These are phyloP conservation scores for Vulpes ferrilata DNA, from an alignment of 2,113 vertebrate species.

Conservation along the genomic window DNA sequence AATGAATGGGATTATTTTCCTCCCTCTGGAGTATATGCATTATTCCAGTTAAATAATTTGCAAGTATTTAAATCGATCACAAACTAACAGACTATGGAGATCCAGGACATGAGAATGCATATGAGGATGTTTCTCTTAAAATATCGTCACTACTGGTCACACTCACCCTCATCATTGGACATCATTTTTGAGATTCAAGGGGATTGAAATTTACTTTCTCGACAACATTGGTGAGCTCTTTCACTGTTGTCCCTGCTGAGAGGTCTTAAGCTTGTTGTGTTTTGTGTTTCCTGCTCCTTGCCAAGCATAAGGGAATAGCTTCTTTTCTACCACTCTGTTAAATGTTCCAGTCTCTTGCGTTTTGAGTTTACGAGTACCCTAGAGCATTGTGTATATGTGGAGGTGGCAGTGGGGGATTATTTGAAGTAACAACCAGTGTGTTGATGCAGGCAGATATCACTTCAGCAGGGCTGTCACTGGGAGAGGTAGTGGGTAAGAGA, in stretches of 20 bases:
- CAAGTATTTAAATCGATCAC: slow-evolving; percentile 4
- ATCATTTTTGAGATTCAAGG: not conserved
- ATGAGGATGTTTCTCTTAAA: not conserved
- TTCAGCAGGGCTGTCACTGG: not conserved
- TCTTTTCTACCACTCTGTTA: not conserved
- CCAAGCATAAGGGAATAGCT: not conserved
- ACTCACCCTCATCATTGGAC: not conserved
- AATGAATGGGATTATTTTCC: not conserved
- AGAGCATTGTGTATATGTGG: not conserved
- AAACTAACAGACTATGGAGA: not conserved
- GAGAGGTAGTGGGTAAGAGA: not conserved
- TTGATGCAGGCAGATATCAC: not conserved
- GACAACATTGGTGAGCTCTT: not conserved
- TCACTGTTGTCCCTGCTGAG: not conserved
- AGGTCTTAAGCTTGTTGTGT: not conserved
- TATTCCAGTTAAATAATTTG: slow-evolving; percentile 27
- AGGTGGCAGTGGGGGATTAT: not conserved
- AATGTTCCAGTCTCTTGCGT: not conserved
- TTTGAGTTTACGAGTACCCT: not conserved
- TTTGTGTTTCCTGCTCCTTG: not conserved
- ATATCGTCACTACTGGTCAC: not conserved
- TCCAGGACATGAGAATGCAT: not conserved
- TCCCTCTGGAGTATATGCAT: not conserved
- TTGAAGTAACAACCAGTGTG: not conserved
- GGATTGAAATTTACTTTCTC: not conserved